Percentiles rank a stretch among this genome's conserved stretches.
phyloP scores from a whole-genome alignment of 2,113 vertebrate genomes.

The Nyctibius bracteatus region DNA sequence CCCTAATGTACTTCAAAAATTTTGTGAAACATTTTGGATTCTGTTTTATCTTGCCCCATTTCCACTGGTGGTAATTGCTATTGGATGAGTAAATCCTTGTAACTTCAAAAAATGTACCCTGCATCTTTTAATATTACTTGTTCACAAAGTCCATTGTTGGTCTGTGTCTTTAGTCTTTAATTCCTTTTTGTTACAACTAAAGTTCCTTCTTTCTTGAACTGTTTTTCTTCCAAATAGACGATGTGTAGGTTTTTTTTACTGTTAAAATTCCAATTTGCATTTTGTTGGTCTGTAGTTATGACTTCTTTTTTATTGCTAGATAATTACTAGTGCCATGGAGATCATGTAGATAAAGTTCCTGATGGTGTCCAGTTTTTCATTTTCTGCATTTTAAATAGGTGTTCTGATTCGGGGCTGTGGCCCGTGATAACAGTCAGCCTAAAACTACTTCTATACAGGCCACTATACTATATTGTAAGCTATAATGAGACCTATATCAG shows the following conservation, averaged over 20 bases:
- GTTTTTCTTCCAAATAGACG: not conserved
- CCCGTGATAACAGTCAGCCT: not conserved
- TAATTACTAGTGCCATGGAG: not conserved
- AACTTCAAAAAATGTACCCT: not conserved
- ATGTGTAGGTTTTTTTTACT: not conserved
- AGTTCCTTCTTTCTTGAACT: not conserved
- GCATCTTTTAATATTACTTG: not conserved
- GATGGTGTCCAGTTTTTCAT: not conserved
- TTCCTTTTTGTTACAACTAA: not conserved
- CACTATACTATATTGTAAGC: not conserved
- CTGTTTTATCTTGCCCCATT: not conserved
- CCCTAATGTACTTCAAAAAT: not conserved
- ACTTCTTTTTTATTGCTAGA: not conserved
- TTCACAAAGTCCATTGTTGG: not conserved
- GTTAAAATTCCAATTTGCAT: not conserved
- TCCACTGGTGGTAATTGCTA: not conserved
- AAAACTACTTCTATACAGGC: not conserved
- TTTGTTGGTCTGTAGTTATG: not conserved
- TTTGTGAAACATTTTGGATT: not conserved
- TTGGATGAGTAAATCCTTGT: not conserved
- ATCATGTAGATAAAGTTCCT: not conserved
- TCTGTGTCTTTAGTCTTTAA: not conserved
- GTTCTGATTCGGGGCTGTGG: not conserved
- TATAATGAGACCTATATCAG: not conserved
- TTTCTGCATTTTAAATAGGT: not conserved